Base-by-base conservation (phyloP, 2,113 vertebrate genomes). In the Oreochromis spilurus region DNA sequence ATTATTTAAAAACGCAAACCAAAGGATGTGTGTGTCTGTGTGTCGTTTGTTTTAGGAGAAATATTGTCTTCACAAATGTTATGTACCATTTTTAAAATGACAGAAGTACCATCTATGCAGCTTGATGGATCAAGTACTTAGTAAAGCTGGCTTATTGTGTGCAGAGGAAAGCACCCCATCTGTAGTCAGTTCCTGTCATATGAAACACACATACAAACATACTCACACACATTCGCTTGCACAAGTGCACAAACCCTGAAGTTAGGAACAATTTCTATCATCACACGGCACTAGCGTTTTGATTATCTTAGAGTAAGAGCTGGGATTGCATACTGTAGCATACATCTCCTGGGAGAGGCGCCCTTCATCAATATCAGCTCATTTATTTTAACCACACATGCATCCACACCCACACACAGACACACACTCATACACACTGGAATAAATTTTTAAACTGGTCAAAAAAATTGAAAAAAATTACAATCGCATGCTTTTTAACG, bases 401-500 rank as follows among this genome's bases (percentile, higher is more conserved):
- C 88, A 79, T 81, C 19, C 65, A 26, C 60, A 62, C 82, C 54
- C 84, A 75, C 45, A 81, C 34, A 55, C 58, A 83, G 58, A 24
- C 79, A 19, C 84, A 78, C 78, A 70, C 52, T 48, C 43, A 45
- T 45, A 45, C 88, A 86, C 82, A 91, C 58, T 8, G 60, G 79
- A 89, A 89, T 91, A 84, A 13, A 83, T 7, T 87, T 79, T 85
- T 58, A 91, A 65, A 93, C 83, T 86, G 72, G 86, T 93, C 85
- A 93, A 83, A 79, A 87, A 90, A 84, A 83, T 72, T 40, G 84
- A 43, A 92, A 91, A 45, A 45, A 14, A 14, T 77, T 93, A 95
- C 94, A 95, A 94, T 95, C 95, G 89, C 95, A 94, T 95, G 93
- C 95, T 95, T 94, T 92, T 80, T 94, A 94, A 95, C 86, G 96